phyloP scores from a whole-genome alignment of 2,888 invertebrate species.

The Drosophila suboccidentalis region DNA sequence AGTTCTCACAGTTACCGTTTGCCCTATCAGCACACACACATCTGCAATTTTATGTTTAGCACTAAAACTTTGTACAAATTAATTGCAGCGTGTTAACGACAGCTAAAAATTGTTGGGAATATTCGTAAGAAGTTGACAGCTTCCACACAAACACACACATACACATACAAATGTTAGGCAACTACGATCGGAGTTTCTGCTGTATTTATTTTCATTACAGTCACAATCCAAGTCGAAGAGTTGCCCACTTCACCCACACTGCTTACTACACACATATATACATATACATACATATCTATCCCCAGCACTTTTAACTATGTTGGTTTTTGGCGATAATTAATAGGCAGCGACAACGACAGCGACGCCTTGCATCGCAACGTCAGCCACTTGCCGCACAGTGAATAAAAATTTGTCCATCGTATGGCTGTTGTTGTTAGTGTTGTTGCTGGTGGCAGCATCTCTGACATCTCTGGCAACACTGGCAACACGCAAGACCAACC shows the following conservation, averaged over 20 bases:
- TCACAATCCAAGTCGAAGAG: conserved; percentile 11
- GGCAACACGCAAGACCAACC: conserved; percentile 56
- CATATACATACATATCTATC: background rate
- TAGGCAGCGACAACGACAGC: conserved; percentile 62
- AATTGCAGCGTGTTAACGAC: conserved; percentile 52
- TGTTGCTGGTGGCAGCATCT: conserved; percentile 30
- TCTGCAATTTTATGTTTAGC: background rate
- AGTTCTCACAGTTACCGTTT: conserved; percentile 44
- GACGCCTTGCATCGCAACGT: conserved; percentile 35
- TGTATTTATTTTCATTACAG: conserved; percentile 53
- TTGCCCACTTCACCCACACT: conserved; percentile 56
- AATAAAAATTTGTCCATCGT: conserved; percentile 74
- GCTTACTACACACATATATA: conserved; percentile 1
- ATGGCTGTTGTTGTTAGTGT: conserved; percentile 22
- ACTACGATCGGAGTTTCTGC: conserved; percentile 12
- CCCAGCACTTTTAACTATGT: conserved; percentile 34
- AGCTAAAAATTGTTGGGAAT: conserved; percentile 9
- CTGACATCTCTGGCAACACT: conserved; percentile 19
- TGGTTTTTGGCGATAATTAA: conserved; percentile 68
- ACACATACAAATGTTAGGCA: conserved; percentile 27
- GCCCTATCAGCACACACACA: conserved; percentile 1
- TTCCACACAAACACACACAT: conserved; percentile 13
- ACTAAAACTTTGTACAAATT: conserved; percentile 40
- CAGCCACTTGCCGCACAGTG: conserved; percentile 50
- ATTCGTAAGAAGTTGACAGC: conserved; percentile 31